A percentile compares a stretch with the other conserved stretches of the same genome.
Conservation (phyloP, 2,113 vertebrate species). For the Seriola dumerili region DNA sequence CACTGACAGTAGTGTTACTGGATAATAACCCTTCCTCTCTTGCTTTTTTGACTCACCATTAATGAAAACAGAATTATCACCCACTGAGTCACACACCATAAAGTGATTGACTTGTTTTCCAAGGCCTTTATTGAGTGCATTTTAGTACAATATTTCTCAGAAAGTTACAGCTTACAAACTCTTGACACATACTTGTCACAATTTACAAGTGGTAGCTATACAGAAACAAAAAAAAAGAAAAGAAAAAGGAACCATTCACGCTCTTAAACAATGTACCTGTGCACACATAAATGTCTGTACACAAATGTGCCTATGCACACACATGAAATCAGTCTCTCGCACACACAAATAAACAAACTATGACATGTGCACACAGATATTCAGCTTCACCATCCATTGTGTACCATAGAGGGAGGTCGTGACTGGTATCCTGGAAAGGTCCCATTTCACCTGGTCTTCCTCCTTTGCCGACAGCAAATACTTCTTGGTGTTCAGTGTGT, state of each 20-base stretch:
- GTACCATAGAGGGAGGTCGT: slow-evolving; percentile 74
- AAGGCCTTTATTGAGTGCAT: slow-evolving; percentile 89
- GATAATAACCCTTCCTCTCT: slow-evolving; percentile 62
- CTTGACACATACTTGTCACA: slow-evolving; percentile 87
- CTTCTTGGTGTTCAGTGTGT: slow-evolving; percentile 18
- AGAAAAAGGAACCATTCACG: slow-evolving; percentile 47
- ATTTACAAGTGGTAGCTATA: slow-evolving; percentile 87
- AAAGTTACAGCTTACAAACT: slow-evolving; percentile 90
- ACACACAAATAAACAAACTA: slow-evolving; percentile 62
- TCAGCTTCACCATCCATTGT: slow-evolving; percentile 65
- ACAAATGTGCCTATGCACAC: slow-evolving; percentile 57
- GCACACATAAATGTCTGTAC: slow-evolving; percentile 68
- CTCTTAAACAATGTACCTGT: slow-evolving; percentile 72
- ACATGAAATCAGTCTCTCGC: slow-evolving; percentile 31
- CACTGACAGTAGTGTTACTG: slow-evolving; percentile 58
- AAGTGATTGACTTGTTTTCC: slow-evolving; percentile 78
- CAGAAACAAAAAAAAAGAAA: slow-evolving; percentile 71
- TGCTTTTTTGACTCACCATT: slow-evolving; percentile 45
- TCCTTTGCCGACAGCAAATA: slow-evolving; percentile 30
- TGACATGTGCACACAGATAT: slow-evolving; percentile 57
- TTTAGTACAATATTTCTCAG: slow-evolving; percentile 89
- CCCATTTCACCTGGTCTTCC: slow-evolving; percentile 32
- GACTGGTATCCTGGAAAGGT: slow-evolving; percentile 59
- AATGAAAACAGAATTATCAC: slow-evolving; percentile 61
- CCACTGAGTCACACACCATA: slow-evolving; percentile 50